Evolutionary conservation across 1,140 invertebrate genomes (phyloP), one percentile per base, ranked within the genome.

Genomic region (Cherax destructor): DNA sequence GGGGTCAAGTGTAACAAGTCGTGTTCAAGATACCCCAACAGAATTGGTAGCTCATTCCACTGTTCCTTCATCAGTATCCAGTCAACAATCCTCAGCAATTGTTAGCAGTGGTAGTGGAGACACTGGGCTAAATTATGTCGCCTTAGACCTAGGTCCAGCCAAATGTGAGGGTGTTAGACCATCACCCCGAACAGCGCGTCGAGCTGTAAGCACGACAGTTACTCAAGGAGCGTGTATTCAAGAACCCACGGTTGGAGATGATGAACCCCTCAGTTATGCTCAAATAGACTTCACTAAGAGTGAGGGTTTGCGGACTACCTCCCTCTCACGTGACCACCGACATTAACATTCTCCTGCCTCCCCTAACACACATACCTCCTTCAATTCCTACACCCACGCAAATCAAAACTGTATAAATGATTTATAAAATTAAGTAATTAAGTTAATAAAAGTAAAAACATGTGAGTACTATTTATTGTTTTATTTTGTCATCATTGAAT

Each of bases 261-360:
- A 90, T n/a, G 80, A 80, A 77, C 81, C 86, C 74, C 83, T 92
- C 77, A 92, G 88, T 88, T 93, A 93, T 91, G 91, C 91, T 87
- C 88, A 93, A 93, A 93, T 93, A 78, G 92, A 93, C 65, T 92
- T 93, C 79, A 93, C 91, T 56, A 93, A 93, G 89, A 93, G 92
- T 78, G 92, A 93, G 84, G 91, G 92, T 72, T 88, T 93, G 69
- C 83, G 92, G 50, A 93, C 83, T 61, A 92, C 91, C 77, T 92
- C 90, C 11, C 72, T 93, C 69, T 84, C 92, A 30, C 88, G 89
- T 88, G 88, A 90, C 88, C 88, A 91, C 59, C 84, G 92, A 92
- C 92, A 92, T 86, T 92, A 91, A 92, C 92, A 84, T 92, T 80
- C 74, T 79, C 72, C 47, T 88, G 52, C 72, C 83, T 83, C 50